Evolutionary conservation across 2,797 vertebrate species (phyloP).

Genomic region (Sibirionetta formosa): DNA sequence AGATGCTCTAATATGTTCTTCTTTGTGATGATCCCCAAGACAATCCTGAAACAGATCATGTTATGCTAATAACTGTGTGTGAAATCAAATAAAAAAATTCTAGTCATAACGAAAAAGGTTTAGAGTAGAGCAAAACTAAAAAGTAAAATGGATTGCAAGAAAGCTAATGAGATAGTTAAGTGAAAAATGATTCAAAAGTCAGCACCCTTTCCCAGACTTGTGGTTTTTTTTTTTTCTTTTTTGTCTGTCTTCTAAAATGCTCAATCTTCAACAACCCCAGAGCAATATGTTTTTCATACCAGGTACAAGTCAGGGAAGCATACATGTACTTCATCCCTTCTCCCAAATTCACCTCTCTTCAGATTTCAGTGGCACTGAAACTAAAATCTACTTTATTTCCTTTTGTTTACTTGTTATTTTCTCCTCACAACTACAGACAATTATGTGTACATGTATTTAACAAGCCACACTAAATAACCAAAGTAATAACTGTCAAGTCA

Average conservation of each 20-base stretch:
- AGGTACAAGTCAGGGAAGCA: not conserved
- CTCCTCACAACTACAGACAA: not conserved
- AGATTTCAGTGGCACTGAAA: not conserved
- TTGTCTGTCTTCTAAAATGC: slow-evolving; percentile 38
- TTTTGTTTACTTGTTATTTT: not conserved
- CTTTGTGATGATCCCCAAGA: slow-evolving; percentile 99
- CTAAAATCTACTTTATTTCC: not conserved
- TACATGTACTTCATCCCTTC: not conserved
- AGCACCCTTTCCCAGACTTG: slow-evolving; percentile 19
- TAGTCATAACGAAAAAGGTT: slow-evolving; percentile 76
- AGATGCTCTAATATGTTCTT: slow-evolving; percentile 99
- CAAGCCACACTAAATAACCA: not conserved
- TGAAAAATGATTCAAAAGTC: slow-evolving; percentile 56
- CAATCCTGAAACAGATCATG: slow-evolving; percentile 99
- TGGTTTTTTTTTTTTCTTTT: not conserved
- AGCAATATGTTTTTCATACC: not conserved
- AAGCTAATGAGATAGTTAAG: slow-evolving; percentile 70
- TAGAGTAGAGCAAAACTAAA: slow-evolving; percentile 57
- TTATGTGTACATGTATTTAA: not conserved
- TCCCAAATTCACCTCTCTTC: not conserved
- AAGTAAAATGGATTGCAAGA: slow-evolving; percentile 43
- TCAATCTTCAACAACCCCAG: slow-evolving; percentile 17
- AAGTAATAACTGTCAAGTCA: not conserved
- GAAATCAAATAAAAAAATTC: slow-evolving; percentile 84
- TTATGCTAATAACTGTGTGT: slow-evolving; percentile 93